Conservation (phyloP, 2,888 invertebrate species). For the Sussaba pulchella region DNA sequence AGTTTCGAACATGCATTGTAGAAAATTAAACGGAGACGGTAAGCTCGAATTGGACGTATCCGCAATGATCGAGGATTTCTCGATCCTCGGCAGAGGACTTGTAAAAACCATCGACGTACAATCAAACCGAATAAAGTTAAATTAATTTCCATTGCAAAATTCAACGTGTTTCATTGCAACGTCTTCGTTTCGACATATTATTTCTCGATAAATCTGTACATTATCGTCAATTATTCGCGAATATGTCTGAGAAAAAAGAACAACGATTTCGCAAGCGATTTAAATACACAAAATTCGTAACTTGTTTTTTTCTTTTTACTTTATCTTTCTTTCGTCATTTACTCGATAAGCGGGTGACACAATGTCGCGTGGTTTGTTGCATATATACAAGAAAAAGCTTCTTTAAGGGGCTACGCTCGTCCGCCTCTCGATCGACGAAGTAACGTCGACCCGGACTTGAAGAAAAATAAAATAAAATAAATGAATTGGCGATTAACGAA, state of each 20-base stretch:
- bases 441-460: slow-evolving; percentile 67
- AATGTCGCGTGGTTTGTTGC: slow-evolving; percentile 66
- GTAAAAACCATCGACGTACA: slow-evolving; percentile 86
- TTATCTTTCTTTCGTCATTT: too few relatives aligned
- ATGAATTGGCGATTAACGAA: slow-evolving; percentile 53
- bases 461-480: slow-evolving; percentile 66
- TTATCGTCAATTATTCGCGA: not conserved
- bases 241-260: slow-evolving; percentile 13
- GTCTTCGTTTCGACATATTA: too few relatives aligned
- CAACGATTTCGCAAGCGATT: not conserved
- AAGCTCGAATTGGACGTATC: slow-evolving; percentile 87
- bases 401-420: slow-evolving; percentile 64
- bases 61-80: slow-evolving; percentile 90
- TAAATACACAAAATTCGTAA: slow-evolving; percentile 66
- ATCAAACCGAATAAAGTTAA: slow-evolving; percentile 62
- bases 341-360: slow-evolving; percentile 74
- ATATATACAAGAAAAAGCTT: slow-evolving; percentile 75
- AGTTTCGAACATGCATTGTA: slow-evolving; percentile 87
- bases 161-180: too few relatives aligned
- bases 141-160: slow-evolving; percentile 2
- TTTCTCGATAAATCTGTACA: not conserved
- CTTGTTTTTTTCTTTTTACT: slow-evolving; percentile 62
- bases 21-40: slow-evolving; percentile 84
- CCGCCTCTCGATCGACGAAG: slow-evolving; percentile 68
- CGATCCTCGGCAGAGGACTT: slow-evolving; percentile 88